phyloP scores from a whole-genome alignment of 53 echinoderm and acorn worm species.

The Pentamera pediparva region DNA sequence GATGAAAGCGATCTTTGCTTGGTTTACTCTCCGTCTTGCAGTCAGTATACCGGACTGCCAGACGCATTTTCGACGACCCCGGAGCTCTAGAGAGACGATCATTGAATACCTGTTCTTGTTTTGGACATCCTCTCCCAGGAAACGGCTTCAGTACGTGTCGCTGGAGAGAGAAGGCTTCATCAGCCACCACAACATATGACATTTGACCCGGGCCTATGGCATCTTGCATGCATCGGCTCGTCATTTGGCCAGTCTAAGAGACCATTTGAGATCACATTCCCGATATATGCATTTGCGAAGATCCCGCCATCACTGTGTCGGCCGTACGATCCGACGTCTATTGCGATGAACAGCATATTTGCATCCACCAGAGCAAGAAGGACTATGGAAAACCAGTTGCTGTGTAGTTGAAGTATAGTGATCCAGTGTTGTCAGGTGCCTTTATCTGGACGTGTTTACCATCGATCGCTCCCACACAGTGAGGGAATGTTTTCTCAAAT shows the following conservation, averaged over 20 bases:
- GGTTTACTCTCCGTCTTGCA: constrained; percentile 45
- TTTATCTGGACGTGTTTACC: constrained; percentile 39
- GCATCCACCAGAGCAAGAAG: constrained; percentile 36
- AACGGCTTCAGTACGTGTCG: constrained; percentile 37
- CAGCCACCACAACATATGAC: constrained; percentile 39
- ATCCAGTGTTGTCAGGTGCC: constrained; percentile 33
- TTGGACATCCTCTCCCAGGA: constrained; percentile 23
- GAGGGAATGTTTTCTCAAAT: not conserved
- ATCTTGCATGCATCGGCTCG: constrained; percentile 24
- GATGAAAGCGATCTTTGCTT: constrained; percentile 24
- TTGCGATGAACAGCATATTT: constrained; percentile 10
- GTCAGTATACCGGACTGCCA: constrained; percentile 31
- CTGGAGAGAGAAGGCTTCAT: constrained; percentile 43
- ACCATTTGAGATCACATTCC: constrained; percentile 12
- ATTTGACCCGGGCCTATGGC: constrained; percentile 12
- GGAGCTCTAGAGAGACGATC: constrained; percentile 22
- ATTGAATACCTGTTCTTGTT: constrained; percentile 20
- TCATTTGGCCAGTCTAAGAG: constrained; percentile 11
- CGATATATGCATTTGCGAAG: constrained; percentile 26
- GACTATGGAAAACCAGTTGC: constrained; percentile 15
- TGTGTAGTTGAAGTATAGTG: constrained; percentile 35
- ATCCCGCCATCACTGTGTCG: constrained; percentile 34
- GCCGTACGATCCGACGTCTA: too few relatives aligned
- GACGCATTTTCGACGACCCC: constrained; percentile 40
- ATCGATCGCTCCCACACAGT: too few relatives aligned